A percentile compares a stretch with the other conserved stretches of the same genome.
Conservation (phyloP, 2,797 vertebrate genomes). For the Sebastes hubbsi region DNA sequence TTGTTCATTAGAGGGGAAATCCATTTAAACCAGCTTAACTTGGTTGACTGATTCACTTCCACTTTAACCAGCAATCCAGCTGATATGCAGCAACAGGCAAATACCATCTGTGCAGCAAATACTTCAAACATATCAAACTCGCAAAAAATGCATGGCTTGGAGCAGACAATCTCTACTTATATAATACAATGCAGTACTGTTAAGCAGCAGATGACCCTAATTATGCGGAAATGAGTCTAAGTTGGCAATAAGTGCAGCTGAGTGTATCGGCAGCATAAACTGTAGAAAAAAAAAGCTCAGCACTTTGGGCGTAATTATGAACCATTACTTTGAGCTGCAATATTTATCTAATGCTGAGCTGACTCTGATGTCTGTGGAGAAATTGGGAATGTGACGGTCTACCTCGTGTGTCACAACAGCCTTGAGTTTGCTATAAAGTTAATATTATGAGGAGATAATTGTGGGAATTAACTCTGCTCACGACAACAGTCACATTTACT, state of each 20-base stretch:
- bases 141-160: not conserved
- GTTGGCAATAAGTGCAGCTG: not conserved
- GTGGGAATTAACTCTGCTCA: not conserved
- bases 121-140: not conserved
- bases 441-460: not conserved
- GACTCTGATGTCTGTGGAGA: not conserved
- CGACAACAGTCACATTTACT: not conserved
- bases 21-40: too few species aligned
- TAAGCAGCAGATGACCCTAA: conserved; percentile 15
- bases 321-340: conserved; percentile 4
- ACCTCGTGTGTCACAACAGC: not conserved
- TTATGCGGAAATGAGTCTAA: not conserved
- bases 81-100: conserved; percentile 4
- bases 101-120: not conserved
- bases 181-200: not conserved
- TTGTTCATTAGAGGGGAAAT: too few species aligned
- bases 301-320: conserved; percentile 9
- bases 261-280: conserved; percentile 5
- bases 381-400: not conserved
- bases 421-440: not conserved
- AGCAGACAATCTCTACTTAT: not conserved
- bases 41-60: too few species aligned
- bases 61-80: not conserved
- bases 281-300: not conserved
- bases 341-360: not conserved